Conservation (phyloP, 2,797 vertebrate genomes). For the Crocidura indochinensis region DNA sequence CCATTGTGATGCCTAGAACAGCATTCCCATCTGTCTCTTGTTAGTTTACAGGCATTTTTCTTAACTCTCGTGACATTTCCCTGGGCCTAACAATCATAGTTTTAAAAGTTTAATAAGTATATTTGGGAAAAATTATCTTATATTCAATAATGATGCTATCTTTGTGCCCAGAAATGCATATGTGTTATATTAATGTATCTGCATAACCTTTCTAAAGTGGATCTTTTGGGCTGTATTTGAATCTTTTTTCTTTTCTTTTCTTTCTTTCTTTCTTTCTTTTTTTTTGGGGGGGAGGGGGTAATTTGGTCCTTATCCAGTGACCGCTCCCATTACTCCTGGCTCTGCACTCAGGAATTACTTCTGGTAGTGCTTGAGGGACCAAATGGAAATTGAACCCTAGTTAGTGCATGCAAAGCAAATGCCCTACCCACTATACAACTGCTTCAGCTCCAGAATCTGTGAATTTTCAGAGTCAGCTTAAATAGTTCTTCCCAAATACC, state of each 20-base stretch:
- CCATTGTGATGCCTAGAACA: not conserved
- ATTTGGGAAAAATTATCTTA: constrained; percentile 21
- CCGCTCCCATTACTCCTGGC: no score
- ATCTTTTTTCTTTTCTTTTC: no score
- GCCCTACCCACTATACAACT: no score
- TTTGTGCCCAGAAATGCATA: not conserved
- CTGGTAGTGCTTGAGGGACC: no score
- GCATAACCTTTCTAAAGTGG: not conserved
- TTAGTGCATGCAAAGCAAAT: no score
- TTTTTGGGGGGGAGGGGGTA: no score
- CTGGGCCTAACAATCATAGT: not conserved
- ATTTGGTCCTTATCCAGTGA: no score
- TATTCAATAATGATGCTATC: not conserved
- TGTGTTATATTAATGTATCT: not conserved
- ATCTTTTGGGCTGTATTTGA: not conserved
- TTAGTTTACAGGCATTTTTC: constrained; percentile 57
- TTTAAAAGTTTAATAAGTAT: constrained; percentile 7
- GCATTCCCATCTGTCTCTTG: not conserved
- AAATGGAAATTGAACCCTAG: no score
- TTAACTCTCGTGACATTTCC: constrained; percentile 1
- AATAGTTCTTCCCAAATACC: constrained; percentile 52
- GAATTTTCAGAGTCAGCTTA: constrained; percentile 38
- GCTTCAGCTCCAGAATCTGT: not conserved
- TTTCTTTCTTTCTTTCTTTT: no score
- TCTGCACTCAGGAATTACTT: no score